Evolutionary conservation across 2,888 invertebrate species (phyloP).

Genomic region (Ellobium chinense): DNA sequence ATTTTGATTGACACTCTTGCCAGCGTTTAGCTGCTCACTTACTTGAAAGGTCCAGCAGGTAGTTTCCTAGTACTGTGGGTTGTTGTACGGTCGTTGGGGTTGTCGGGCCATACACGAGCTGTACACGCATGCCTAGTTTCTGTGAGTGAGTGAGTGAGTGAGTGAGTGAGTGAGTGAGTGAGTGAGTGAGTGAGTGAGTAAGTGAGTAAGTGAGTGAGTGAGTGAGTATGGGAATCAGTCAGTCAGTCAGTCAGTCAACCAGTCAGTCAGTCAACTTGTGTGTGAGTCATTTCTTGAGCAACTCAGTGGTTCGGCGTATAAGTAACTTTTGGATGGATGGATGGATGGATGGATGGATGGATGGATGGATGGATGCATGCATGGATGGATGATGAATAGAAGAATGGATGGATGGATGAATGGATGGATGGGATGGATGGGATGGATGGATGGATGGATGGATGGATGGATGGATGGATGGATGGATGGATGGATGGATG

Average conservation of each 20-base stretch:
- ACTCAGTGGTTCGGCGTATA: neutral
- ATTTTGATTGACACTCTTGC: too few relatives aligned
- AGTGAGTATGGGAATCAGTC: neutral
- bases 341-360: neutral
- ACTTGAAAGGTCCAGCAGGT: constrained; percentile 17
- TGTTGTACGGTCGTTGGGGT: neutral
- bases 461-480: too few relatives aligned
- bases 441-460: neutral
- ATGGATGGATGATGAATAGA: neutral
- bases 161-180: neutral
- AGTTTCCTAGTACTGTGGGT: neutral
- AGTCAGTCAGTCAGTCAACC: neutral
- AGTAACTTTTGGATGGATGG: neutral
- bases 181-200: neutral
- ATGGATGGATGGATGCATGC: neutral
- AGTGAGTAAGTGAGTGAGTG: constrained; percentile 14
- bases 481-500: neutral
- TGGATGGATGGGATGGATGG: neutral
- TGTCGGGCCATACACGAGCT: constrained; percentile 11
- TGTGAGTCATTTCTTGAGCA: neutral
- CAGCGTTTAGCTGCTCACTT: neutral
- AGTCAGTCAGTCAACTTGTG: neutral
- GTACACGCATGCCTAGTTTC: constrained; percentile 6
- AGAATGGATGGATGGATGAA: neutral
- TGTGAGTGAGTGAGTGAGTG: constrained; percentile 14